Percentiles rank a stretch among this genome's conserved stretches.
Conservation (phyloP, 2,113 vertebrate genomes). For the Zeus faber region DNA sequence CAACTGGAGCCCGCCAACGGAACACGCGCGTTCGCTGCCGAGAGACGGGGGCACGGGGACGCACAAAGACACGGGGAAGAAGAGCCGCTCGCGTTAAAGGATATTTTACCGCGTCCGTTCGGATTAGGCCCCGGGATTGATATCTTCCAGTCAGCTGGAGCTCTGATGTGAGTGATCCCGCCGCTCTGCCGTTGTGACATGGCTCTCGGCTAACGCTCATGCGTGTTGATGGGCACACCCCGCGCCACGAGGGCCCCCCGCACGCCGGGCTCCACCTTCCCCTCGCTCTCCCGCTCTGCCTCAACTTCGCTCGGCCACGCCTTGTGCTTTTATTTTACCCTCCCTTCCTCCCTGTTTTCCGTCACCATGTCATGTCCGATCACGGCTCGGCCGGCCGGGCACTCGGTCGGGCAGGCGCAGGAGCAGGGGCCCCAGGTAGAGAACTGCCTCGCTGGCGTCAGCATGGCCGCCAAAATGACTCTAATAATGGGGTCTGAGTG, state of each 20-base stretch:
- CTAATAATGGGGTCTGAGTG: constrained; percentile 84
- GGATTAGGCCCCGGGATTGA: constrained; percentile 73
- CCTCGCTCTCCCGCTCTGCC: constrained; percentile 2
- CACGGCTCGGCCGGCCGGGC: constrained; percentile 74
- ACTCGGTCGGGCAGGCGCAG: constrained; percentile 56
- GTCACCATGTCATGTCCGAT: constrained; percentile 92
- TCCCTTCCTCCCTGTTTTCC: constrained; percentile 82
- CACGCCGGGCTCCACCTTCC: not conserved
- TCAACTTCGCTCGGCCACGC: no score
- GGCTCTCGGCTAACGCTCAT: constrained; percentile 76
- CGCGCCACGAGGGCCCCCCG: constrained; percentile 59
- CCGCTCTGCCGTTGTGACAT: constrained; percentile 78
- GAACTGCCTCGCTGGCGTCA: constrained; percentile 80
- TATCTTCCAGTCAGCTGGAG: constrained; percentile 78
- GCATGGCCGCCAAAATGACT: constrained; percentile 80
- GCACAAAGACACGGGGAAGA: constrained; percentile 52
- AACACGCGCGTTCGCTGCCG: constrained; percentile 43
- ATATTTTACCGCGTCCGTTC: constrained; percentile 74
- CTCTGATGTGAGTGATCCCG: constrained; percentile 75
- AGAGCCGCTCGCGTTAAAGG: constrained; percentile 55
- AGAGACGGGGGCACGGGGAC: constrained; percentile 37
- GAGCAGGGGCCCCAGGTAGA: constrained; percentile 77
- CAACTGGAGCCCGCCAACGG: constrained; percentile 12
- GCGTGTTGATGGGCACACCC: constrained; percentile 81
- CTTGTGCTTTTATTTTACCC: constrained; percentile 85